These are phyloP conservation scores for Ictidomys tridecemlineatus DNA, from an alignment of 2,113 vertebrate species.

Conservation along the genomic window DNA sequence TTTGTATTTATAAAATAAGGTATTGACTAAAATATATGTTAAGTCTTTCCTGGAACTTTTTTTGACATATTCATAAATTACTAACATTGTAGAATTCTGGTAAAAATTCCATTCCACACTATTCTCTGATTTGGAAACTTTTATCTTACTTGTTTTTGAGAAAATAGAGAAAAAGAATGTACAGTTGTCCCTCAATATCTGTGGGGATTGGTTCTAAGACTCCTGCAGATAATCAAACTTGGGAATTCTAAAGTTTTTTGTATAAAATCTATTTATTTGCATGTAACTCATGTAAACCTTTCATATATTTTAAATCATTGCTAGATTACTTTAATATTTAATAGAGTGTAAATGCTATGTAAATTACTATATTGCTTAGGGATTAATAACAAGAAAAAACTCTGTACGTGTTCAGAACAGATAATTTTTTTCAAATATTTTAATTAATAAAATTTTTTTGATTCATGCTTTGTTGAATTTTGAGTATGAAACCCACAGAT, in stretches of 20 bases:
- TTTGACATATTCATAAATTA: conserved; percentile 47
- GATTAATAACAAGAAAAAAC: background rate
- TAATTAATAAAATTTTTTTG: too few species aligned
- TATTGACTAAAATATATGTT: background rate
- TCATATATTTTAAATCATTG: background rate
- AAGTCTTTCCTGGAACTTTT: background rate
- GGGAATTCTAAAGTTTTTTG: background rate
- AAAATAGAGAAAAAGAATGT: conserved; percentile 20
- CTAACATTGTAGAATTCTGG: background rate
- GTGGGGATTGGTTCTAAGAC: background rate
- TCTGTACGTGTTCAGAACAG: background rate
- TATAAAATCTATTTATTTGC: background rate
- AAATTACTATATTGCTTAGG: background rate
- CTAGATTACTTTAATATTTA: background rate
- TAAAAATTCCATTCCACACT: background rate
- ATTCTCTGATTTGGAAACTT: conserved; percentile 14
- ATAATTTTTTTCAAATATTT: background rate
- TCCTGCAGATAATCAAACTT: background rate
- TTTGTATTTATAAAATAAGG: conserved; percentile 49
- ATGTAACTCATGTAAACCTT: background rate
- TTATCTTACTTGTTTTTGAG: conserved; percentile 30
- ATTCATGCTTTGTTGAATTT: background rate
- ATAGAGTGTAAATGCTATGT: background rate
- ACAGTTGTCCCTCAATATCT: background rate
- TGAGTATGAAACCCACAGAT: background rate